Percentiles rank a stretch among this genome's conserved stretches.
These are phyloP conservation scores for Diaperis boleti DNA, from an alignment of 2,888 invertebrate genomes.

Conservation along the genomic window DNA sequence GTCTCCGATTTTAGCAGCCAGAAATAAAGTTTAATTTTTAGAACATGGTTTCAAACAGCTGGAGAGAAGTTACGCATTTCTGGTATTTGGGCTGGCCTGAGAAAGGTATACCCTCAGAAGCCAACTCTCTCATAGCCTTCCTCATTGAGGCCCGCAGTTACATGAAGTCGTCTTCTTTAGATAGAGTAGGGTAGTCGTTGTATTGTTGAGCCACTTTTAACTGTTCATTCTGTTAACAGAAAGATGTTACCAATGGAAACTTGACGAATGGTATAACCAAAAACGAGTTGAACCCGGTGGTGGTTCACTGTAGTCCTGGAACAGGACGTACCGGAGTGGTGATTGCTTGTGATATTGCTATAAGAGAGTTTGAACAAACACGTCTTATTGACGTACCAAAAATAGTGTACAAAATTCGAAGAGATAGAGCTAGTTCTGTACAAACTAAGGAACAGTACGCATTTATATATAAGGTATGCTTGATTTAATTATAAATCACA, in stretches of 20 bases:
- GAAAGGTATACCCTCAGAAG: constrained; percentile 87
- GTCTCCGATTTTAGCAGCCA: not conserved
- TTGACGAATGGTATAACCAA: constrained; percentile 49
- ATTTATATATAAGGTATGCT: constrained; percentile 88
- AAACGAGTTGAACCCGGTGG: constrained; percentile 76
- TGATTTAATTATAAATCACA: not conserved
- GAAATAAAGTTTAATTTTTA: constrained; percentile 56
- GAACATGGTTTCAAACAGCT: constrained; percentile 84
- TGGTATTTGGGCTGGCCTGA: constrained; percentile 95
- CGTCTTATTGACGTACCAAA: constrained; percentile 88
- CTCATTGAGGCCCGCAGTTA: constrained; percentile 83
- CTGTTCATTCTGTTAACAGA: constrained; percentile 43
- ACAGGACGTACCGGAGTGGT: constrained; percentile 91
- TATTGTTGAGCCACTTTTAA: constrained; percentile 9
- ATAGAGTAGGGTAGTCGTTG: constrained; percentile 51
- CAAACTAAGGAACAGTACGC: constrained; percentile 93
- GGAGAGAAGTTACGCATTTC: constrained; percentile 89
- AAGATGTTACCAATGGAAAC: constrained; percentile 53
- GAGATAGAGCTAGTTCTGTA: constrained; percentile 90
- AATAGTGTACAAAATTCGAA: constrained; percentile 84
- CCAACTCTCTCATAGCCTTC: constrained; percentile 87
- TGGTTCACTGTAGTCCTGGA: constrained; percentile 89
- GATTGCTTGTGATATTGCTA: constrained; percentile 87
- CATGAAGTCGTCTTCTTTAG: constrained; percentile 62
- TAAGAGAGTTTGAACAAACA: constrained; percentile 86